These are phyloP conservation scores for Rhingia rostrata DNA, from an alignment of 2,888 invertebrate genomes.

Conservation along the genomic window DNA sequence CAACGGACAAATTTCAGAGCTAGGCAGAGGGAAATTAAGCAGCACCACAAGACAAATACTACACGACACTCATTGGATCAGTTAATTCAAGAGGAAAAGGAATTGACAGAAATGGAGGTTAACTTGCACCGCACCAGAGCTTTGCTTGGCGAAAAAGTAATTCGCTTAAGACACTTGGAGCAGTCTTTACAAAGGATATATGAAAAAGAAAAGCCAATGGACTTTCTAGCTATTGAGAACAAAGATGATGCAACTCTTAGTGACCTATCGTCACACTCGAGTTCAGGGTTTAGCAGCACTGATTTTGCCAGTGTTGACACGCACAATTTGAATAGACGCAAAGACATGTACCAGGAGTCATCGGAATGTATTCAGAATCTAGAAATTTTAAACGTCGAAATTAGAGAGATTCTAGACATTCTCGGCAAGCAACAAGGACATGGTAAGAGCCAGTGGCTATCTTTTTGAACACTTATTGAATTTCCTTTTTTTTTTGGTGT, in stretches of 20 bases:
- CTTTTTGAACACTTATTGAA: neutral
- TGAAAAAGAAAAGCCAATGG: conserved; percentile 82
- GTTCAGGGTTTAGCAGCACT: conserved; percentile 86
- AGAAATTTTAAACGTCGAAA: conserved; percentile 88
- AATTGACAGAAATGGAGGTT: conserved; percentile 92
- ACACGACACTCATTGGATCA: conserved; percentile 81
- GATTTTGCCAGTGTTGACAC: conserved; percentile 85
- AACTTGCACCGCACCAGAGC: conserved; percentile 91
- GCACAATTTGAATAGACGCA: conserved; percentile 80
- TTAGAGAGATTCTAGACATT: conserved; percentile 88
- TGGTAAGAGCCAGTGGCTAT: conserved; percentile 63
- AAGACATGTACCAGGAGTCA: conserved; percentile 85
- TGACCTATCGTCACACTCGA: conserved; percentile 86
- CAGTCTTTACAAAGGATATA: conserved; percentile 87
- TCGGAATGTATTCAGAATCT: conserved; percentile 88
- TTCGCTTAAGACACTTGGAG: conserved; percentile 90
- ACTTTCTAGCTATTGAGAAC: conserved; percentile 79
- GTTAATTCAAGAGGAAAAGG: conserved; percentile 89
- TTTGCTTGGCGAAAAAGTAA: conserved; percentile 91
- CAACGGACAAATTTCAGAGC: conserved; percentile 88
- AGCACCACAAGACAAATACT: conserved; percentile 80
- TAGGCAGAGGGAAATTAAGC: conserved; percentile 85
- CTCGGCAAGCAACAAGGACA: conserved; percentile 85
- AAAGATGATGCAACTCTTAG: conserved; percentile 87
- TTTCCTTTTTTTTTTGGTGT: conserved; percentile 1